These are phyloP conservation scores for Sphaerophoria taeniata DNA, from an alignment of 2,888 invertebrate genomes.

Conservation along the genomic window DNA sequence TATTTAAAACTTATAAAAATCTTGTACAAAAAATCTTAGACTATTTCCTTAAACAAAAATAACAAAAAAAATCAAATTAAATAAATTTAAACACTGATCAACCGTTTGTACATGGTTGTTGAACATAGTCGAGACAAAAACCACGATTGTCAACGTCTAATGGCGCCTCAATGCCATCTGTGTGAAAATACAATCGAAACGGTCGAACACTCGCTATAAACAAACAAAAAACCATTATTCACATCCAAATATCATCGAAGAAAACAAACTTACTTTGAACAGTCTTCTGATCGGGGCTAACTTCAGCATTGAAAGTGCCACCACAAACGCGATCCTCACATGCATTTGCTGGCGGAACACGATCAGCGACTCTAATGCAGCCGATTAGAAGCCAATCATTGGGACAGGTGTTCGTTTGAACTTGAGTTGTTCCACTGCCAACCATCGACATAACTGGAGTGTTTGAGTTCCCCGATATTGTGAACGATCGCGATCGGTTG, in stretches of 20 bases:
- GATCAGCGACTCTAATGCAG: constrained; percentile 85
- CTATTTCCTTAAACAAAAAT: constrained; percentile 12
- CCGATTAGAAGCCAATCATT: constrained; percentile 92
- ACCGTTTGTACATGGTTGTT: constrained; percentile 91
- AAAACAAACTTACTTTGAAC: constrained; percentile 87
- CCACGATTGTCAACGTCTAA: constrained; percentile 90
- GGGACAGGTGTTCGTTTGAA: constrained; percentile 88
- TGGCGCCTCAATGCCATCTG: constrained; percentile 90
- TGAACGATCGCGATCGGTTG: constrained; percentile 89
- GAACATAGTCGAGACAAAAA: constrained; percentile 92
- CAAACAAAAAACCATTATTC: not conserved
- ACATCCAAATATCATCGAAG: not conserved
- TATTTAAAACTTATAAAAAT: not conserved
- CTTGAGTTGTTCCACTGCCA: constrained; percentile 86
- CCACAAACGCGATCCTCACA: constrained; percentile 93
- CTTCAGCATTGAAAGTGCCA: constrained; percentile 90
- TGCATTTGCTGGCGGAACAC: constrained; percentile 84
- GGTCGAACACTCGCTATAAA: constrained; percentile 90
- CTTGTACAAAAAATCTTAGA: constrained; percentile 10
- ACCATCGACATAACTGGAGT: constrained; percentile 88
- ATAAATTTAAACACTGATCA: constrained; percentile 12
- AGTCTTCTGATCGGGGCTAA: constrained; percentile 87
- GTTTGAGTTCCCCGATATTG: constrained; percentile 90
- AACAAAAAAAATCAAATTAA: constrained; percentile 28
- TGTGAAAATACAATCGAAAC: constrained; percentile 90